phyloP scores from a whole-genome alignment of 2,797 vertebrate genomes.

The Orestias chungarensis region DNA sequence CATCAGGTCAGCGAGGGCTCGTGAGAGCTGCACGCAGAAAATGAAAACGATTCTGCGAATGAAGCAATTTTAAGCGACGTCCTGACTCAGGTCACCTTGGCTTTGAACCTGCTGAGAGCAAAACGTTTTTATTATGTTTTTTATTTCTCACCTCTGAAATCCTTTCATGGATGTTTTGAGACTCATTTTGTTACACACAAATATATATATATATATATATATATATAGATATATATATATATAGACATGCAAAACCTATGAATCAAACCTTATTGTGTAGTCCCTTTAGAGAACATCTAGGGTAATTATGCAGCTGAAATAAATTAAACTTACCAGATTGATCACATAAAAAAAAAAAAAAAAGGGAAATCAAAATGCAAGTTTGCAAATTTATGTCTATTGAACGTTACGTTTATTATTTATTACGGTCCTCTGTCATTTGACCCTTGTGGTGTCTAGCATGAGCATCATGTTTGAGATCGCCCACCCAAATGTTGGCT shows the following conservation, averaged over 20 bases:
- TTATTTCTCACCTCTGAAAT: constrained; percentile 48
- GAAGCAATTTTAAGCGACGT: constrained; percentile 71
- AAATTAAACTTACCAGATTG: not conserved
- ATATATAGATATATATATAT: no score
- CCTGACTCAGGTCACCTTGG: constrained; percentile 73
- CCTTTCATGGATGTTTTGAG: constrained; percentile 3
- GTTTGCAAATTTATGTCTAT: no score
- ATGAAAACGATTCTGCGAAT: constrained; percentile 77
- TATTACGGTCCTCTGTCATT: no score
- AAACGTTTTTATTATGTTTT: constrained; percentile 37
- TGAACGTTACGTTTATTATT: no score
- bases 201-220: no score
- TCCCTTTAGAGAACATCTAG: not conserved
- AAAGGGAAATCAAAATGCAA: no score
- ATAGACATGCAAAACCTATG: no score
- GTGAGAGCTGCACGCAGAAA: constrained; percentile 61
- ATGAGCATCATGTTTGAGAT: no score
- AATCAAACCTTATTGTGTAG: not conserved
- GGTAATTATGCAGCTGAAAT: not conserved
- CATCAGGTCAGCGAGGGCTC: constrained; percentile 73
- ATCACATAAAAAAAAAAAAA: no score
- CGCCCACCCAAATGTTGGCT: no score
- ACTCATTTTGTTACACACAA: not conserved
- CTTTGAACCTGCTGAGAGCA: constrained; percentile 44
- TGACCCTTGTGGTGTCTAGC: no score